Evolutionary conservation across 2,888 invertebrate genomes (phyloP), one percentile per base, ranked within the genome.

Genomic region (Yponomeuta evonymella): DNA sequence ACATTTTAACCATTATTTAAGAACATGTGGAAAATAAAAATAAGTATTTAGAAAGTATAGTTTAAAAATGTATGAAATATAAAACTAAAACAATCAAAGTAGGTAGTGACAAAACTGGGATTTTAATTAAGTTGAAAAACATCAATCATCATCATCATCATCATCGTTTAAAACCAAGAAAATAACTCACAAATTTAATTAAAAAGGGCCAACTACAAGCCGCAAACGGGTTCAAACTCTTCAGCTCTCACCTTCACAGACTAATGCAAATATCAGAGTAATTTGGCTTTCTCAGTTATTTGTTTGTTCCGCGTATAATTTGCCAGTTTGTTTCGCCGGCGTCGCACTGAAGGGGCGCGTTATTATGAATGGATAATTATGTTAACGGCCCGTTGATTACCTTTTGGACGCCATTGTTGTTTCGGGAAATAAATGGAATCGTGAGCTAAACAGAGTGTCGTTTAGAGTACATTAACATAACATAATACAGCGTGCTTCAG

Each of bases 291-390:
- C 51, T 58, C 51, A 58, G 51, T 58, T 58, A 58, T 58, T 58
- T 58, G 51, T 58, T 58, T 58, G 51, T 15, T 58, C 15, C 15
- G 43, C 15, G 12, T 58, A 58, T 58, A 58, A 58, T 58, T 58
- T 58, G 51, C 51, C 51, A 58, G 51, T 58, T 58, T 58, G 51
- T 58, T 58, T 58, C 43, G 51, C 5, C 15, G 5, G 51, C 51
- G 5, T 58, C 12, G 5, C 15, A 4, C 51, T 58, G 51, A 58
- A 58, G 51, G 51, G 51, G 51, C 51, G 12, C 51, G 15, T 58
- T 58, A 58, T 58, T 58, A 58, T 15, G 51, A 58, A 58, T 58
- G 51, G 51, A 58, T 58, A 58, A 58, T 58, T 58, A 58, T 58
- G 51, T 58, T 15, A 58, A 58, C 51, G 15, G 15, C 15, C 15